A percentile compares a stretch with the other conserved stretches of the same genome.
These are phyloP conservation scores for Cordylochernes scorpioides DNA, from an alignment of 2,888 invertebrate species.

Conservation along the genomic window DNA sequence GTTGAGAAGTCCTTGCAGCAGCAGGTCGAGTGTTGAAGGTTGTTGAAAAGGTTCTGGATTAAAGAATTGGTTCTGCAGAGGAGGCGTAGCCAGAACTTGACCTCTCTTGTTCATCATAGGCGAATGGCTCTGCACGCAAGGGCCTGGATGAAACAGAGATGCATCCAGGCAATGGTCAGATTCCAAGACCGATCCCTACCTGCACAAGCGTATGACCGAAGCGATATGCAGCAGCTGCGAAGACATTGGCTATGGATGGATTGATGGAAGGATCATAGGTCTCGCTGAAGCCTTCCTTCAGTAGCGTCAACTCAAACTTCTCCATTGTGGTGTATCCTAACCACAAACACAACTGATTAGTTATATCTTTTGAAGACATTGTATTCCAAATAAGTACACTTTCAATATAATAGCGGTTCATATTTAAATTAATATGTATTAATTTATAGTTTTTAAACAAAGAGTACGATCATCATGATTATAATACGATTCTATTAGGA, in stretches of 20 bases:
- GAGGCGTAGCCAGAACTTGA: conserved; percentile 1
- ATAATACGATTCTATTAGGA: too few relatives aligned
- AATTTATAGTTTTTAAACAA: too few relatives aligned
- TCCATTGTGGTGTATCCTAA: too few relatives aligned
- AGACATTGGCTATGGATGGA: conserved; percentile 17
- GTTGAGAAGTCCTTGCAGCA: conserved; percentile 11
- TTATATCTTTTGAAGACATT: too few relatives aligned
- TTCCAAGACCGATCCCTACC: conserved; percentile 1
- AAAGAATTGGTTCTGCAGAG: conserved; percentile 5
- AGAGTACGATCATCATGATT: too few relatives aligned
- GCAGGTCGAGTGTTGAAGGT: conserved; percentile 8
- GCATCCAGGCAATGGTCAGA: neutral
- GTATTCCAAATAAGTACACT: neutral
- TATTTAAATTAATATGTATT: too few relatives aligned
- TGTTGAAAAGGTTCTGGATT: conserved; percentile 7
- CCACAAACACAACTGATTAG: too few relatives aligned
- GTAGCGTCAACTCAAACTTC: too few relatives aligned
- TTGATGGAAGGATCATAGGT: conserved; percentile 14
- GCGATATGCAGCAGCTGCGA: conserved; percentile 19
- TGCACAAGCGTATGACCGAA: conserved; percentile 18
- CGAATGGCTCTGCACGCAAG: conserved; percentile 4
- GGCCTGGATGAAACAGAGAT: neutral
- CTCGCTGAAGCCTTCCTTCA: conserved; percentile 17
- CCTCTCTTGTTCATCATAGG: conserved; percentile 4
- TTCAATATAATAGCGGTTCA: neutral